A percentile compares a stretch with the other conserved stretches of the same genome.
These are phyloP conservation scores for Zaprionus africanus DNA, from an alignment of 1,140 invertebrate species.

Conservation along the genomic window DNA sequence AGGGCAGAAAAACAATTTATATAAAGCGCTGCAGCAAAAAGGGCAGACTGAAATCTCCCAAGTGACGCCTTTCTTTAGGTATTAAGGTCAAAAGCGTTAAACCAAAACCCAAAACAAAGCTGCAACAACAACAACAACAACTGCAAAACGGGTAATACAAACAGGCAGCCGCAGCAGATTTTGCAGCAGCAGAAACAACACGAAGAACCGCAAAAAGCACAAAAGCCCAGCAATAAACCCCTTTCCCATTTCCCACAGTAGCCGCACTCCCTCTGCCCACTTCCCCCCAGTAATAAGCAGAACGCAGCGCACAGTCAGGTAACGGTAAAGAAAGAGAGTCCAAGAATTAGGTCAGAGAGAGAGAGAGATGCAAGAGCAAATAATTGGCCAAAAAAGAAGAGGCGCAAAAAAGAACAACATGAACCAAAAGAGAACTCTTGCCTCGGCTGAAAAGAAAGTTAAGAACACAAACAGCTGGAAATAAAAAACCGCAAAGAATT, in stretches of 20 bases:
- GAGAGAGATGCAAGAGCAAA: conserved; percentile 1
- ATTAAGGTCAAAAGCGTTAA: conserved; percentile 82
- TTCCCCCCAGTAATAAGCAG: conserved; percentile 13
- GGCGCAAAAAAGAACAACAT: too few relatives aligned
- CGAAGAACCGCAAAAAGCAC: conserved; percentile 66
- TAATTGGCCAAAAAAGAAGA: conserved; percentile 65
- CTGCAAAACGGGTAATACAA: conserved; percentile 41
- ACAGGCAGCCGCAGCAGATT: conserved; percentile 66
- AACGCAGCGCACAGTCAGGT: conserved; percentile 24
- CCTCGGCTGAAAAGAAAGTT: conserved; percentile 73
- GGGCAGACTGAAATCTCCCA: conserved; percentile 30
- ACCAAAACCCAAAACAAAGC: conserved; percentile 65
- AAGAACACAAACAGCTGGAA: conserved; percentile 30
- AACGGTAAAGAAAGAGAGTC: conserved; percentile 51
- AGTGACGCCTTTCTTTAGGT: conserved; percentile 74
- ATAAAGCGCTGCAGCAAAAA: conserved; percentile 41
- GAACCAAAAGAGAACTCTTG: conserved; percentile 17
- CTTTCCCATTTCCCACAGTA: neutral
- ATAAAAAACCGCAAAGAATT: conserved; percentile 10
- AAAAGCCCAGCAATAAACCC: conserved; percentile 43
- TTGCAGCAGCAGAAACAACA: conserved; percentile 63
- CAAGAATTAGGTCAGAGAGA: conserved; percentile 68
- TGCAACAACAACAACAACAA: conserved; percentile 50
- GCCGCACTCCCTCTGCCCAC: neutral
- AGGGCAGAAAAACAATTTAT: conserved; percentile 47